These are phyloP conservation scores for Drosophila meridionalis DNA, from an alignment of 2,888 invertebrate species.

Conservation along the genomic window DNA sequence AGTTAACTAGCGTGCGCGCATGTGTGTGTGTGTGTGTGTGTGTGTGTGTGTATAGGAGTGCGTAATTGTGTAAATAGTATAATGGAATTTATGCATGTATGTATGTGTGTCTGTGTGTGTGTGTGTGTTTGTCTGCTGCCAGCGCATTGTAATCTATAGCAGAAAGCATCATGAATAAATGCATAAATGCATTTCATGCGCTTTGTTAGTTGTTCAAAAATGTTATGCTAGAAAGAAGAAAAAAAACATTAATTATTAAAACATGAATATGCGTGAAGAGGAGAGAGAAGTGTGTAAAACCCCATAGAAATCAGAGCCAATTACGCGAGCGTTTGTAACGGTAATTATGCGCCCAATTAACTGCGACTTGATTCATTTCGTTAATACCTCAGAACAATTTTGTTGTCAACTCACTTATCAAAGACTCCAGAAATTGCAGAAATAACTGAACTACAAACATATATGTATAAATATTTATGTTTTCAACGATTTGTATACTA, in stretches of 20 bases:
- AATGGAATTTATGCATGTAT: constrained; percentile 31
- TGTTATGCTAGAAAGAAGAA: constrained; percentile 36
- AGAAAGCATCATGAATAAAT: constrained; percentile 57
- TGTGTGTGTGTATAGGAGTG: constrained; percentile 25
- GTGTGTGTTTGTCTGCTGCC: constrained; percentile 8
- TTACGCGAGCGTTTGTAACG: constrained; percentile 30
- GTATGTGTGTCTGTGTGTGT: constrained; percentile 16
- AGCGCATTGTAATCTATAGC: constrained; percentile 39
- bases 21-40: constrained; percentile 24
- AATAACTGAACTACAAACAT: not conserved
- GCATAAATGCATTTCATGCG: constrained; percentile 59
- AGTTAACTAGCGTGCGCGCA: constrained; percentile 51
- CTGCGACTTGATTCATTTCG: constrained; percentile 48
- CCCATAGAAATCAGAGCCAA: constrained; percentile 50
- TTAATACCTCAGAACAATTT: constrained; percentile 61
- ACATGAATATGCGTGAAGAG: not conserved
- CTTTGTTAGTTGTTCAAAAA: constrained; percentile 73
- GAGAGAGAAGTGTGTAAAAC: constrained; percentile 13
- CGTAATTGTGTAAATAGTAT: constrained; percentile 59
- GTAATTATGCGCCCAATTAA: constrained; percentile 59
- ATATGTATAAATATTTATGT: constrained; percentile 17
- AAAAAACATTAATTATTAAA: constrained; percentile 10
- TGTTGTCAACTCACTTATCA: constrained; percentile 9
- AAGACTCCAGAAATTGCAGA: constrained; percentile 22
- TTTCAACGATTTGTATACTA: constrained; percentile 27